Evolutionary conservation across 2,888 invertebrate genomes (phyloP).

Genomic region (Cinara cedri): DNA sequence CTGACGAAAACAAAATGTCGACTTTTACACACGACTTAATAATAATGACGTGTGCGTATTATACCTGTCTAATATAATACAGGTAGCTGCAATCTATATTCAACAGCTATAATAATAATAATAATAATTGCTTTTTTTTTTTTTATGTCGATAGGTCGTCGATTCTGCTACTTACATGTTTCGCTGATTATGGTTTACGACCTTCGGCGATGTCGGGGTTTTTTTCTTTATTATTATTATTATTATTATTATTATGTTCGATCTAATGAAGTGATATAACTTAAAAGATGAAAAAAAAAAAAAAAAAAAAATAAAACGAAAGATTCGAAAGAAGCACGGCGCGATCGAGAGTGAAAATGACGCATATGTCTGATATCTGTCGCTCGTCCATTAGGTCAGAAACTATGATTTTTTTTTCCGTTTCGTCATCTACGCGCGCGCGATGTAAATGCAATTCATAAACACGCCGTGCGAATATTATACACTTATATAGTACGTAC

Average conservation of each 20-base stretch:
- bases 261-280: neutral
- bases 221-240: too few species aligned
- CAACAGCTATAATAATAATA: too few species aligned
- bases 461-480: neutral
- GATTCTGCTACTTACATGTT: neutral
- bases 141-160: too few species aligned
- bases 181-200: neutral
- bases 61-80: too few species aligned
- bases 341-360: neutral
- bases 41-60: too few species aligned
- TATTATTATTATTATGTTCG: neutral
- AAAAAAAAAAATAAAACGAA: neutral
- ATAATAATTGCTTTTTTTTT: neutral
- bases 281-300: neutral
- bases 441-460: neutral
- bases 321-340: neutral
- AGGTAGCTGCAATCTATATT: too few species aligned
- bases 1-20: too few species aligned
- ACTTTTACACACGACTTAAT: too few species aligned
- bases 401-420: constrained; percentile 12
- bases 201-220: neutral
- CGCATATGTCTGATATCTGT: neutral
- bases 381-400: constrained; percentile 17
- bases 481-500: neutral
- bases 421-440: constrained; percentile 25